Evolutionary conservation across 1,140 invertebrate species (phyloP), one percentile per base, ranked within the genome.

Genomic region (Ylistrum balloti): DNA sequence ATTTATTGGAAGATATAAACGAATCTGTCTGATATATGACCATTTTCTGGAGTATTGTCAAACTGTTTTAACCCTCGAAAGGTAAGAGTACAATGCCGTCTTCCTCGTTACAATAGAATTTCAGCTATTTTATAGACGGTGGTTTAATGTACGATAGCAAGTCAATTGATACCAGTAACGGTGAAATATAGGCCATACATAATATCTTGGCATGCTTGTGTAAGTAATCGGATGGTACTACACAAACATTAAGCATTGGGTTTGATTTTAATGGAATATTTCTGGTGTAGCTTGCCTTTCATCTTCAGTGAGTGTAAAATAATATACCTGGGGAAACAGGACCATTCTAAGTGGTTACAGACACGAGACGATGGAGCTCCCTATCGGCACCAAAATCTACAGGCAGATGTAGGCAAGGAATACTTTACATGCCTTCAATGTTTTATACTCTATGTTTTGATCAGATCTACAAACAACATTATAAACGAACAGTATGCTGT

Each of bases 351-450:
- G 56, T 74, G 56, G 22, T 74, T 74, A n/a, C 56, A 74, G 56
- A 74, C 56, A 22, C n/a, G 22, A 9, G 56, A 74, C 22, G n/a
- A 1, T 28, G 56, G 56, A n/a, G 56, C 22, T n/a, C 56, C 56
- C 56, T 74, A 74, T 74, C 56, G 56, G 56, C 56, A 74, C 22
- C 22, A 74, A 3, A 5, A 74, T 74, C 56, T 28, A 74, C 56
- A 28, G 22, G 56, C 56, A 74, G 56, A 74, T 74, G 56, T 74
- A 74, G n/a, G 56, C 17, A 28, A 74, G 56, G 28, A n/a, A 74
- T 74, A 74, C 22, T 74, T 74, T 74, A 74, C 56, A 74, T 74
- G 56, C 56, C n/a, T 74, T 74, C 56, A 74, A 74, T 74, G 56
- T 74, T 74, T 74, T 74, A 74, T 74, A 48, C 20, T 10, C 45